These are phyloP conservation scores for Nephrotoma appendiculata DNA, from an alignment of 2,888 invertebrate species.

Conservation along the genomic window DNA sequence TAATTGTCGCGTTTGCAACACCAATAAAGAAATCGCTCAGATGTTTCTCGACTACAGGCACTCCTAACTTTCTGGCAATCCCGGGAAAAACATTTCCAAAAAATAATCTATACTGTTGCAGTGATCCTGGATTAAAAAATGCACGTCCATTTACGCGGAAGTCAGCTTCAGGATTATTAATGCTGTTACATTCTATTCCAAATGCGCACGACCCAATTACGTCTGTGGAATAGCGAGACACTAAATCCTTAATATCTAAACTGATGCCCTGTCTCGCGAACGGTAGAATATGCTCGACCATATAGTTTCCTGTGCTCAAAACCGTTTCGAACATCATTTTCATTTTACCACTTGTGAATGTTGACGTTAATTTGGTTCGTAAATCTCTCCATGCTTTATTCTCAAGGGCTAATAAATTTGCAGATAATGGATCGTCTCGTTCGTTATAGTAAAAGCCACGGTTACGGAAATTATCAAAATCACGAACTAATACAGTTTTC, in stretches of 20 bases:
- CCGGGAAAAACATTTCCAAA: constrained; percentile 1
- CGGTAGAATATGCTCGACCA: constrained; percentile 15
- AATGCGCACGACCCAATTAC: constrained; percentile 30
- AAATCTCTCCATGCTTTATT: constrained; percentile 34
- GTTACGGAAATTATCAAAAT: constrained; percentile 28
- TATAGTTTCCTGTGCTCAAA: constrained; percentile 18
- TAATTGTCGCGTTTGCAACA: constrained; percentile 23
- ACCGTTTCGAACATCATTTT: constrained; percentile 32
- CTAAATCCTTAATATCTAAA: constrained; percentile 25
- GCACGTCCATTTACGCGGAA: constrained; percentile 16
- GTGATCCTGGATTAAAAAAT: constrained; percentile 5
- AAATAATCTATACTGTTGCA: background rate
- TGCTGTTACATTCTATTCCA: constrained; percentile 26
- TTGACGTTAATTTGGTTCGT: constrained; percentile 32
- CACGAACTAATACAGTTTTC: constrained; percentile 23
- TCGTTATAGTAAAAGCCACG: constrained; percentile 24
- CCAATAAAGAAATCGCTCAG: constrained; percentile 13
- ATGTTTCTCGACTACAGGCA: constrained; percentile 18
- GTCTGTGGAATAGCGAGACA: constrained; percentile 30
- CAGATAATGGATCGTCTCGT: constrained; percentile 24
- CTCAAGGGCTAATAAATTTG: constrained; percentile 23
- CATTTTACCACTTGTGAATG: constrained; percentile 36
- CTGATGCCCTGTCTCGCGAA: constrained; percentile 9
- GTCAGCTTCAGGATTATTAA: constrained; percentile 20
- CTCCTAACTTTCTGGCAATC: constrained; percentile 10